Percentiles rank a stretch among this genome's conserved stretches.
These are phyloP conservation scores for Syndactyla subalaris DNA, from an alignment of 2,797 vertebrate genomes.

Conservation along the genomic window DNA sequence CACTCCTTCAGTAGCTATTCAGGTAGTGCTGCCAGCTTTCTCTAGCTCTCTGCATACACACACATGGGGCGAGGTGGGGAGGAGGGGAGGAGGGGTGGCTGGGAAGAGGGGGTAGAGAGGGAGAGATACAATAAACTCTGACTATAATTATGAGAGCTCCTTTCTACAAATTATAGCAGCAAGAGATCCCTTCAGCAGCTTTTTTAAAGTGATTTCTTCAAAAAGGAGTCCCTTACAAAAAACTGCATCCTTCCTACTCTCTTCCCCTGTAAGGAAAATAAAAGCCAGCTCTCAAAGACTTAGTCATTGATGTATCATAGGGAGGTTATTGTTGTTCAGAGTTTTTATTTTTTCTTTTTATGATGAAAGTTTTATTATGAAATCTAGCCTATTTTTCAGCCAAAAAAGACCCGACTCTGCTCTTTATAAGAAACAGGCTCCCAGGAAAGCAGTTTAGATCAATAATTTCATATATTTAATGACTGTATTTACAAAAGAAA, in stretches of 20 bases:
- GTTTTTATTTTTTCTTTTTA: neutral
- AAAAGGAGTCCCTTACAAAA: neutral
- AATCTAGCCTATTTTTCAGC: slow-evolving; percentile 24
- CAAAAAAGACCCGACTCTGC: slow-evolving; percentile 4
- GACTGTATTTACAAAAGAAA: slow-evolving; percentile 38
- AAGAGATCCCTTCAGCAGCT: neutral
- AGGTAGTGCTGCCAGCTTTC: slow-evolving; percentile 31
- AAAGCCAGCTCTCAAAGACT: neutral
- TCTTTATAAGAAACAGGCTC: slow-evolving; percentile 2
- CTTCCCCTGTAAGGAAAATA: neutral
- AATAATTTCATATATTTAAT: slow-evolving; percentile 18
- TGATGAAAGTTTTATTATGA: slow-evolving; percentile 49
- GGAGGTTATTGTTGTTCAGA: neutral
- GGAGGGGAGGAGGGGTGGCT: neutral
- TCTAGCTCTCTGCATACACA: neutral
- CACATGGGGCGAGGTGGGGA: neutral
- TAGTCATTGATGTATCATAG: slow-evolving; percentile 21
- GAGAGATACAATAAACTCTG: slow-evolving; percentile 19
- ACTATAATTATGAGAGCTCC: slow-evolving; percentile 17
- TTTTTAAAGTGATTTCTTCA: neutral
- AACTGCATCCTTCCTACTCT: neutral
- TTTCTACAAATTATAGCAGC: slow-evolving; percentile 11
- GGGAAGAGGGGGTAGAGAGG: neutral
- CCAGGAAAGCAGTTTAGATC: slow-evolving; percentile 27
- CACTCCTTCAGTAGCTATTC: slow-evolving; percentile 19